Base-by-base conservation (phyloP, 2,113 vertebrate genomes). In the Zosterops lateralis region DNA sequence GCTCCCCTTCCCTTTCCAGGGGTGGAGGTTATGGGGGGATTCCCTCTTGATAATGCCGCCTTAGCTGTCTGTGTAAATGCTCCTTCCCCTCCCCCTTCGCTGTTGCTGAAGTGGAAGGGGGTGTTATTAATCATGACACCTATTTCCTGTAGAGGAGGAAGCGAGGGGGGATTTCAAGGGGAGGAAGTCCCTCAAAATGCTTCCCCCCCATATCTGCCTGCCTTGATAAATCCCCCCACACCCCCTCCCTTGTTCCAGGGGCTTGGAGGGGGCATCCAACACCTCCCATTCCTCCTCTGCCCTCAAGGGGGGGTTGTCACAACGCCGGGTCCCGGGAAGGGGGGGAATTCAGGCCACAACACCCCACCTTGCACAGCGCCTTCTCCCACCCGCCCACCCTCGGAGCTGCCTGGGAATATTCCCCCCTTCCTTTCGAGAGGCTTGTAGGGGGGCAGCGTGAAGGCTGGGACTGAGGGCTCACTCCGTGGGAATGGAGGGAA, bases 71-170 rank as follows among this genome's bases (percentile, higher is more conserved):
- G 93, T 94, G 91, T 88, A 89, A 91, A 95, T 81, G 92, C 91
- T 94, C 84, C 87, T 60, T 95, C 88, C 92, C 92, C 92, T 94
- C 94, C 93, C 94, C 95, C 87, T 73, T 88, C 85, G 72, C 92
- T 87, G 80, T 94, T 94, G 74, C 91, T 92, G 90, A 96, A 97
- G 98, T 96, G 94, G 97, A 96, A 96, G 98, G 98, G 97, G 98
- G 97, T 98, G 98, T 98, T 97, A 97, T 97, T 97, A 97, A 97
- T 97, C 97, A 96, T 97, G 97, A 95, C 95, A 96, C 95, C 93
- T 82, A 96, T 93, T 97, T 96, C 96, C 96, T 97, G 91, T 94
- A 92, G 77, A 91, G 95, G 95, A 97, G 97, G 97, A 97, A 97
- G 93, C 94, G 92, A 95, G 89, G 95, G 94, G 96, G 94, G 95